Percentiles rank a stretch among this genome's conserved stretches.
These are phyloP conservation scores for Thymelicus sylvestris DNA, from an alignment of 2,888 invertebrate species.

Conservation along the genomic window DNA sequence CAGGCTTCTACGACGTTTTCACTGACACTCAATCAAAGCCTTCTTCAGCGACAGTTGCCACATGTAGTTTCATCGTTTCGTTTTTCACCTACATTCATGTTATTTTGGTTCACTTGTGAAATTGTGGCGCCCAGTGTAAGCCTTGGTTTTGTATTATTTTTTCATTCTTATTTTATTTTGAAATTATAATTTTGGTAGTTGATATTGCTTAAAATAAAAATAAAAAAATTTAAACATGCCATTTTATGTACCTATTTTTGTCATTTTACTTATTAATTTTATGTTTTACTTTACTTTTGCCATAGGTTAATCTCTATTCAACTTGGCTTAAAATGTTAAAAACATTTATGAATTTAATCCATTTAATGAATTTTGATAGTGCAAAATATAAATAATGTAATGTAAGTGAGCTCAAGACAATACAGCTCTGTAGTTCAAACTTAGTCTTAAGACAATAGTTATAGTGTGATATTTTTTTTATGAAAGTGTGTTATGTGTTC, in stretches of 20 bases:
- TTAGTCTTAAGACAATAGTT: conserved; percentile 13
- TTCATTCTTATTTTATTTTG: conserved; percentile 23
- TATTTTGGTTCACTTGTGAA: conserved; percentile 48
- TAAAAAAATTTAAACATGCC: conserved; percentile 1
- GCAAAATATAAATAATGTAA: conserved; percentile 4
- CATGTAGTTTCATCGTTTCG: conserved; percentile 61
- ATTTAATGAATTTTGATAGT: neutral
- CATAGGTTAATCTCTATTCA: neutral
- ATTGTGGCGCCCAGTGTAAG: conserved; percentile 66
- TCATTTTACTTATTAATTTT: conserved; percentile 2
- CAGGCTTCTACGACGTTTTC: conserved; percentile 81
- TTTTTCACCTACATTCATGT: conserved; percentile 63
- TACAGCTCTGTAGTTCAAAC: conserved; percentile 30
- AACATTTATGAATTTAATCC: neutral
- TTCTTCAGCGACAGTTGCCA: conserved; percentile 62
- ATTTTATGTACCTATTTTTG: conserved; percentile 22
- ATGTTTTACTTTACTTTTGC: neutral
- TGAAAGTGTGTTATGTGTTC: conserved; percentile 38
- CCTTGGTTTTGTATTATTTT: conserved; percentile 49
- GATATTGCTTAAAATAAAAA: neutral
- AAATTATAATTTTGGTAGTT: conserved; percentile 9
- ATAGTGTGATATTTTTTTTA: conserved; percentile 34
- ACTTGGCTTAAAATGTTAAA: neutral
- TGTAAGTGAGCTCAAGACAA: conserved; percentile 10
- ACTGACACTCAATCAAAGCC: conserved; percentile 68